A percentile compares a stretch with the other conserved stretches of the same genome.
These are phyloP conservation scores for Elymnias hypermnestra DNA, from an alignment of 1,140 invertebrate species.

Conservation along the genomic window DNA sequence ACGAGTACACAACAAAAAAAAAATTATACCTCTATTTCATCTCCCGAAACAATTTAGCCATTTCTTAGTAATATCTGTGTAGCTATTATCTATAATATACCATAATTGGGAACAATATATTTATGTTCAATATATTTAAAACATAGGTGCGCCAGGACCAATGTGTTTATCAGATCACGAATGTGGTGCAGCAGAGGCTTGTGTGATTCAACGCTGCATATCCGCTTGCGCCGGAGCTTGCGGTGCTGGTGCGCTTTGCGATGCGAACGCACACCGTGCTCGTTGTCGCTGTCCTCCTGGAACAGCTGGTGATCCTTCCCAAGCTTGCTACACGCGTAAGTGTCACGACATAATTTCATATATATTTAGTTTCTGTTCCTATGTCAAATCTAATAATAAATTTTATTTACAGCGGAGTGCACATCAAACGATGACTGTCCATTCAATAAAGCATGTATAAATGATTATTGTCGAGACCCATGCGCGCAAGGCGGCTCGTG, in stretches of 20 bases:
- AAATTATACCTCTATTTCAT: no score
- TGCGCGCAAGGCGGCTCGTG: conserved; percentile 82
- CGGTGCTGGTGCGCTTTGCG: conserved; percentile 86
- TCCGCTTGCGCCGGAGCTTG: conserved; percentile 89
- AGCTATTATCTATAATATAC: no score
- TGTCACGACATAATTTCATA: not conserved
- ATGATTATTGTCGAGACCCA: conserved; percentile 87
- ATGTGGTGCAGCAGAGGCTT: conserved; percentile 85
- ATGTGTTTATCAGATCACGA: conserved; percentile 84
- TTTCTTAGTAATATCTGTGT: no score
- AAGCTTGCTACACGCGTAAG: conserved; percentile 90
- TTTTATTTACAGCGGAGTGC: conserved; percentile 84
- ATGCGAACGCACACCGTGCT: conserved; percentile 83
- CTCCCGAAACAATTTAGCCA: no score
- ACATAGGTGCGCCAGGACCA: conserved; percentile 64
- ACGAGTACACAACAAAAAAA: no score
- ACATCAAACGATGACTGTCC: conserved; percentile 88
- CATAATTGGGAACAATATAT: no score
- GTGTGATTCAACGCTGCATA: conserved; percentile 85
- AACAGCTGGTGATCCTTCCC: conserved; percentile 91
- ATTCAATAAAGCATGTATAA: conserved; percentile 88
- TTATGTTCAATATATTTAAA: no score
- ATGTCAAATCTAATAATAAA: no score
- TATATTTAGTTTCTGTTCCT: no score
- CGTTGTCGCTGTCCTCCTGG: conserved; percentile 88